These are phyloP conservation scores for Hucho hucho DNA, from an alignment of 2,113 vertebrate genomes.

Conservation along the genomic window DNA sequence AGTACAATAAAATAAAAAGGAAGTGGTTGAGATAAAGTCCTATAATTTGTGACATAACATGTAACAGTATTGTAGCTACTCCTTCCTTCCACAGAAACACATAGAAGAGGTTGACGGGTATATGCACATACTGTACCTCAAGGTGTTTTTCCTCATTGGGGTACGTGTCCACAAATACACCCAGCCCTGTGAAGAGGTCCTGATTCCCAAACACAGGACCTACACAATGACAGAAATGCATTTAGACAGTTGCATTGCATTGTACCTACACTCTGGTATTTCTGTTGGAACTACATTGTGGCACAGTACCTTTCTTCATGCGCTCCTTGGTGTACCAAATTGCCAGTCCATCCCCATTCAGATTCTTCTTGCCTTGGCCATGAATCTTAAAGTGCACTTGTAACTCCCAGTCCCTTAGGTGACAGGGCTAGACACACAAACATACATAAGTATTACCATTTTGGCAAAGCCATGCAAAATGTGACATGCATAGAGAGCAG, in stretches of 20 bases:
- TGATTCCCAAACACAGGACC: conserved; percentile 95
- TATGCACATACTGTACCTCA: conserved; percentile 77
- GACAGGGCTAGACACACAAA: conserved; percentile 79
- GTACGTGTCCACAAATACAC: conserved; percentile 96
- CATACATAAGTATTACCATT: not conserved
- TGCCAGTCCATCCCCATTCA: conserved; percentile 91
- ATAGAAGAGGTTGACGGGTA: not conserved
- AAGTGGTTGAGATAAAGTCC: too few species aligned
- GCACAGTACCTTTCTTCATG: conserved; percentile 82
- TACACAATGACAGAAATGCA: conserved; percentile 42
- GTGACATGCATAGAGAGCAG: too few species aligned
- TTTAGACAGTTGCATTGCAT: not conserved
- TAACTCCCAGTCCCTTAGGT: conserved; percentile 94
- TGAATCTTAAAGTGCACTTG: conserved; percentile 97
- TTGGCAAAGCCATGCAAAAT: not conserved
- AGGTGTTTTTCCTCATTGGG: conserved; percentile 97
- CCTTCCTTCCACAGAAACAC: too few species aligned
- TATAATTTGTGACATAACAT: too few species aligned
- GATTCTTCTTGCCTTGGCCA: conserved; percentile 94
- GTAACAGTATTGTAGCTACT: too few species aligned
- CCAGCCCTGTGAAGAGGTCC: conserved; percentile 93
- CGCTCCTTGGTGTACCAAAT: conserved; percentile 97
- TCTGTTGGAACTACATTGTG: not conserved
- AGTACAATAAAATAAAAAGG: too few species aligned
- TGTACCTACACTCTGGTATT: not conserved